These are phyloP conservation scores for Lytechinus pictus DNA, from an alignment of 35 echinoderm and acorn worm species.

Conservation along the genomic window DNA sequence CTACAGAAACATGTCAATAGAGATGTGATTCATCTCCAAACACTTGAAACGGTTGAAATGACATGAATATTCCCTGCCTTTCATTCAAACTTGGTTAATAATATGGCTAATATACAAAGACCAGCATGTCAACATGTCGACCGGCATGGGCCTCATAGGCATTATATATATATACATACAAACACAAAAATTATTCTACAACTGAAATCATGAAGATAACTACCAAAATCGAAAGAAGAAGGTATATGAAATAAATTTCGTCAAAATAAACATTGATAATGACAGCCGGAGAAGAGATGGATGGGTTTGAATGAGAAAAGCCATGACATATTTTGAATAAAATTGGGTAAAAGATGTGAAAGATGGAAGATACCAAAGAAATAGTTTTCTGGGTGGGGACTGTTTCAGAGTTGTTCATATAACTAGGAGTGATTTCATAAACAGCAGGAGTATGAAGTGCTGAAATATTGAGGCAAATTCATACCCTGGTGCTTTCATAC, in stretches of 20 bases:
- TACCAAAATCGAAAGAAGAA: not conserved
- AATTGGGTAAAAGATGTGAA: not conserved
- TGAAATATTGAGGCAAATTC: too few relatives aligned
- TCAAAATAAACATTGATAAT: not conserved
- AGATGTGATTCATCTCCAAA: not conserved
- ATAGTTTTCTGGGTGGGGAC: not conserved
- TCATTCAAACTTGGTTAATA: constrained; percentile 14
- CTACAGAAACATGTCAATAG: not conserved
- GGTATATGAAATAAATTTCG: not conserved
- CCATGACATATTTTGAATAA: not conserved
- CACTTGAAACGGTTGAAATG: not conserved
- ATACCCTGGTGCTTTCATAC: too few relatives aligned
- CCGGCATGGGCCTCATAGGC: not conserved
- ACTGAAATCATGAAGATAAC: not conserved
- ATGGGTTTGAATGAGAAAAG: not conserved
- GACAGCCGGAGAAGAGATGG: not conserved
- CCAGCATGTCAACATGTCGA: not conserved
- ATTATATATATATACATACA: constrained; percentile 8
- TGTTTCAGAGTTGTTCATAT: too few relatives aligned
- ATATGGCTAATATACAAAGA: constrained; percentile 13
- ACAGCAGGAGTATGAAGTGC: too few relatives aligned
- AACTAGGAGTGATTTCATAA: too few relatives aligned
- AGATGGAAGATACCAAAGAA: not conserved
- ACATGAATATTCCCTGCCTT: constrained; percentile 9
- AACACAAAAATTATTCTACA: not conserved